phyloP scores from a whole-genome alignment of 2,888 invertebrate species.

The Autographa pulchrina region DNA sequence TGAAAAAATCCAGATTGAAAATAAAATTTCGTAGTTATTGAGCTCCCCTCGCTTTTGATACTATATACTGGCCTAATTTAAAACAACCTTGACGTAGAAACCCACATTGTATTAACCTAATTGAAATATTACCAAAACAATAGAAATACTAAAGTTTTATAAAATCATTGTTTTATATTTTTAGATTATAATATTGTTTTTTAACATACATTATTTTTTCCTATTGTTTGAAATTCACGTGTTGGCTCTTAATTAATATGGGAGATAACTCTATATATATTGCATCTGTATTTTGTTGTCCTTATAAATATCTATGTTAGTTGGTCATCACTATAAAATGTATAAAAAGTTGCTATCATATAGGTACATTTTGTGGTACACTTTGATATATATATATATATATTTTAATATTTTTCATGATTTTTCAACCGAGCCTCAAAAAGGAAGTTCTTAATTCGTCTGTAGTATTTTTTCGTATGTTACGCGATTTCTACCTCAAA shows the following conservation, averaged over 20 bases:
- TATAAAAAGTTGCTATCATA: not conserved
- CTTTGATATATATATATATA: no score
- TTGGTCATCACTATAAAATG: not conserved
- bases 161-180: constrained; percentile 8
- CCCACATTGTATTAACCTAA: constrained; percentile 6
- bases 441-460: no score
- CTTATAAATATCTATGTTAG: not conserved
- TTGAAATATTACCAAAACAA: not conserved
- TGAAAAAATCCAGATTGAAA: no score
- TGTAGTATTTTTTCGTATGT: no score
- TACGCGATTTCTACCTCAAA: no score
- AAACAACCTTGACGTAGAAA: no score
- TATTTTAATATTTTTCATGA: no score
- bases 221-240: not conserved
- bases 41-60: no score
- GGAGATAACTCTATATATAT: not conserved
- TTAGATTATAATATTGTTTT: constrained; percentile 12
- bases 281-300: not conserved
- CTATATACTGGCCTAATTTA: no score
- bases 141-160: not conserved
- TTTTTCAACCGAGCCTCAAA: no score
- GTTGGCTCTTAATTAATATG: not conserved
- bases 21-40: no score
- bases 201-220: not conserved
- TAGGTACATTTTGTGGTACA: no score